These are phyloP conservation scores for Leucozona laternaria DNA, from an alignment of 2,888 invertebrate species.

Conservation along the genomic window DNA sequence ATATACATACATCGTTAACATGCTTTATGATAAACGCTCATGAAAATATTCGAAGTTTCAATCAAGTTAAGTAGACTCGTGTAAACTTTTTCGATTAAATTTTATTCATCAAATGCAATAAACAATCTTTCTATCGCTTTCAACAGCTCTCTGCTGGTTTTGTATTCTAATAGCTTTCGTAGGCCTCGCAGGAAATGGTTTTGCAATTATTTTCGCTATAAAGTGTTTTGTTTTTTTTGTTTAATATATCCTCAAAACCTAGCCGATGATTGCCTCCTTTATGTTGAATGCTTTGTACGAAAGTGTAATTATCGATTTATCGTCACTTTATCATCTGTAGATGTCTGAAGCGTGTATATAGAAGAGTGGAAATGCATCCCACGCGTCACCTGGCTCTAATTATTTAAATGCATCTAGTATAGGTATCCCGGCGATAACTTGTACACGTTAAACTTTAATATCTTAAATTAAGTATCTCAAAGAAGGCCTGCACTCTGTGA, in stretches of 20 bases:
- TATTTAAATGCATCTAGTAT: constrained; percentile 66
- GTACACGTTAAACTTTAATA: constrained; percentile 11
- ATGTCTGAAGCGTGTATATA: constrained; percentile 26
- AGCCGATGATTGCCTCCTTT: constrained; percentile 29
- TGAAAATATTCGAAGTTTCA: too few species aligned
- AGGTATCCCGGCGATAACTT: neutral
- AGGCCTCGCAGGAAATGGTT: constrained; percentile 47
- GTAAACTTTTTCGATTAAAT: constrained; percentile 66
- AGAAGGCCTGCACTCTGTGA: constrained; percentile 42
- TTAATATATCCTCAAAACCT: constrained; percentile 19
- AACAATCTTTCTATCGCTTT: constrained; percentile 58
- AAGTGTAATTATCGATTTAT: constrained; percentile 74
- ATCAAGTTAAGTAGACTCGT: constrained; percentile 37
- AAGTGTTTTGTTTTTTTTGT: constrained; percentile 45
- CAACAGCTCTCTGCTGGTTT: constrained; percentile 42
- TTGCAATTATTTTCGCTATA: constrained; percentile 57
- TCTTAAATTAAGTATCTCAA: constrained; percentile 54
- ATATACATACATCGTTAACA: too few species aligned
- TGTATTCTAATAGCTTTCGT: neutral
- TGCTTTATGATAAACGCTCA: too few species aligned
- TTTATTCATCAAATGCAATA: constrained; percentile 59
- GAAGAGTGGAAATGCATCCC: constrained; percentile 53
- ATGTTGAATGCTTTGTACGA: constrained; percentile 47
- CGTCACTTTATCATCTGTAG: constrained; percentile 63
- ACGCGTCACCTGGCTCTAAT: constrained; percentile 75